Evolutionary conservation across 2,797 vertebrate species (phyloP).

Genomic region (Coluber constrictor): DNA sequence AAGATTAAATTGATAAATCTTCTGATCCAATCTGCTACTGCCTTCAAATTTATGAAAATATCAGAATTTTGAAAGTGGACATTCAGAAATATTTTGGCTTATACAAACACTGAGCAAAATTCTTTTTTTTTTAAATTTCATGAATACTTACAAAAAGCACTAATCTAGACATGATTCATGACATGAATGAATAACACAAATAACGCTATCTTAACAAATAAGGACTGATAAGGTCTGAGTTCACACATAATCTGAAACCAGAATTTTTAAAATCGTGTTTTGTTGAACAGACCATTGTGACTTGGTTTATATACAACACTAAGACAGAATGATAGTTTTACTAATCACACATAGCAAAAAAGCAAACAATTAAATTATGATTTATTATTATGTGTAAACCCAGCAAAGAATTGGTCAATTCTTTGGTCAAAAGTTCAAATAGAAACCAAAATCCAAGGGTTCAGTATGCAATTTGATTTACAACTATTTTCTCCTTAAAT

Average conservation of each 20-base stretch:
- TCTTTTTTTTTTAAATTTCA: background rate
- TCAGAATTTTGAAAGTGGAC: background rate
- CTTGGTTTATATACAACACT: background rate
- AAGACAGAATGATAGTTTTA: background rate
- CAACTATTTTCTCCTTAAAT: accelerated
- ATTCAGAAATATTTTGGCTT: background rate
- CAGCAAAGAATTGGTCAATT: background rate
- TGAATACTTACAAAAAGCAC: background rate
- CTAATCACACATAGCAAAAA: background rate
- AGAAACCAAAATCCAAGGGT: conserved; percentile 10
- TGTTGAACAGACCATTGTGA: background rate
- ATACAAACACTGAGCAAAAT: background rate
- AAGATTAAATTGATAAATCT: background rate
- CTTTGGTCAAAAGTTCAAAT: too few species aligned
- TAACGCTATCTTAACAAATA: background rate
- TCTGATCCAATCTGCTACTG: background rate
- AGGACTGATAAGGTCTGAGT: background rate
- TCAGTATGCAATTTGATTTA: background rate
- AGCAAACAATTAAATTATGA: background rate
- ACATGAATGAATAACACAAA: background rate
- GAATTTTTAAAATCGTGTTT: background rate
- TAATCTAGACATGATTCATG: background rate
- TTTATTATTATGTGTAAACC: background rate
- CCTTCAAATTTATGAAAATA: background rate
- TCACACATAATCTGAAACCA: background rate